Conservation (phyloP, 2,113 vertebrate species). For the Limnothrissa miodon region DNA sequence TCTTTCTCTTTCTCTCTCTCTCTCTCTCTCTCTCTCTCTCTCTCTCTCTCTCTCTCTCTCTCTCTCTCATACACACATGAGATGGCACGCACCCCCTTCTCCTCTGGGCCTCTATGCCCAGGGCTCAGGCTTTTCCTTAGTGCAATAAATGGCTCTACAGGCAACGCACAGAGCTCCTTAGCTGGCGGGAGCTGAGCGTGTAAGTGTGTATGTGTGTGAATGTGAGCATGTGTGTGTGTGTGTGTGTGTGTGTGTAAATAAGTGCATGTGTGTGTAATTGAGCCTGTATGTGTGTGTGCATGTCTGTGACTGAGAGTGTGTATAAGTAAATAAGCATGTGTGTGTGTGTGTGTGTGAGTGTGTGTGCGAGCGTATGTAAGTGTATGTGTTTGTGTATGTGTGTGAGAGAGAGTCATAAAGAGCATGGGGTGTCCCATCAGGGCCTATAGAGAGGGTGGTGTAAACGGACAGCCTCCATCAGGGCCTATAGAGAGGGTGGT, state of each 20-base stretch:
- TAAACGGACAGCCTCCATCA: slow-evolving; percentile 95
- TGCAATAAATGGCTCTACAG: slow-evolving; percentile 13
- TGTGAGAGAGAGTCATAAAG: background rate
- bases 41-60: background rate
- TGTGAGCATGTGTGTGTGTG: background rate
- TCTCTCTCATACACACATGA: slow-evolving; percentile 9
- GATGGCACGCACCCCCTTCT: slow-evolving; percentile 34
- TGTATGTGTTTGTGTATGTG: background rate
- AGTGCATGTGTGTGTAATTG: no score
- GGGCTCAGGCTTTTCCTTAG: background rate
- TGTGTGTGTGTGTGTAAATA: background rate
- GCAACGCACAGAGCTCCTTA: background rate
- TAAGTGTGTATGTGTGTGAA: no score
- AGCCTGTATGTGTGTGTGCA: background rate
- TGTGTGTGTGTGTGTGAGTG: no score
- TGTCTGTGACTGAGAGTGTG: background rate
- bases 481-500: slow-evolving; percentile 86
- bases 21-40: background rate
- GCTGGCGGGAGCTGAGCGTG: background rate
- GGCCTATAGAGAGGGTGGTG: slow-evolving; percentile 86
- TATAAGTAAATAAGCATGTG: no score
- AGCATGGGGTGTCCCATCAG: background rate
- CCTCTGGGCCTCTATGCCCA: slow-evolving; percentile 52
- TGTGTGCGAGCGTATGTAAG: no score
- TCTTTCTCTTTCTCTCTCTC: slow-evolving; percentile 28